Percentiles rank a stretch among this genome's conserved stretches.
Evolutionary conservation across 2,113 vertebrate genomes (phyloP).

Genomic region (Glaucomys volans): DNA sequence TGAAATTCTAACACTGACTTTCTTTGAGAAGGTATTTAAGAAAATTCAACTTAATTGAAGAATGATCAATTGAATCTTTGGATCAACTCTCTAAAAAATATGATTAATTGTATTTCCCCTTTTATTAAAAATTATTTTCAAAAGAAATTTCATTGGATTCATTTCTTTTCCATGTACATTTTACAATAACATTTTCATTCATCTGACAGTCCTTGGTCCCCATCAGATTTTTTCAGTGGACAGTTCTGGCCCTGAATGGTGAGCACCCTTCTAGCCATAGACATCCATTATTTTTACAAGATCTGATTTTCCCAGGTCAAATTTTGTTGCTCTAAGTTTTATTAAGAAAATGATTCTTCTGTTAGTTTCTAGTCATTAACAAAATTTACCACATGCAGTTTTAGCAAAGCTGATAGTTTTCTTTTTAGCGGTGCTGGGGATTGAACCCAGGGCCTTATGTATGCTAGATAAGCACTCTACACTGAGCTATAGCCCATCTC

Average conservation of each 20-base stretch:
- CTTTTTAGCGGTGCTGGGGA: not conserved
- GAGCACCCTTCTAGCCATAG: not conserved
- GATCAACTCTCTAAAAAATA: not conserved
- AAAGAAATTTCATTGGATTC: not conserved
- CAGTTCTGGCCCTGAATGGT: not conserved
- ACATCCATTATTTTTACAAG: not conserved
- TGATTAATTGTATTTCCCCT: not conserved
- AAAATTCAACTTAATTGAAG: conserved; percentile 34
- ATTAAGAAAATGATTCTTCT: not conserved
- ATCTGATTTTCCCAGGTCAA: not conserved
- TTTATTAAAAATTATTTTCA: not conserved
- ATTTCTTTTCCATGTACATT: not conserved
- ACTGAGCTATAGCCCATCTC: not conserved
- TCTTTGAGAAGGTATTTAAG: conserved; percentile 5
- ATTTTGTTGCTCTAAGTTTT: conserved; percentile 12
- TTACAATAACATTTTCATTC: not conserved
- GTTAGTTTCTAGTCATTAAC: not conserved
- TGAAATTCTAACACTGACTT: conserved; percentile 20
- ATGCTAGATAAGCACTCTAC: not conserved
- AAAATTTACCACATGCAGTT: not conserved
- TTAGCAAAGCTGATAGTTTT: not conserved
- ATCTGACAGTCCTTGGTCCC: not conserved
- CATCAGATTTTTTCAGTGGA: not conserved
- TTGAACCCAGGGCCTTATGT: not conserved
- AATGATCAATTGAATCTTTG: conserved; percentile 52